Conservation (phyloP, 2,888 invertebrate genomes). For the Leptopterna dolabrata region DNA sequence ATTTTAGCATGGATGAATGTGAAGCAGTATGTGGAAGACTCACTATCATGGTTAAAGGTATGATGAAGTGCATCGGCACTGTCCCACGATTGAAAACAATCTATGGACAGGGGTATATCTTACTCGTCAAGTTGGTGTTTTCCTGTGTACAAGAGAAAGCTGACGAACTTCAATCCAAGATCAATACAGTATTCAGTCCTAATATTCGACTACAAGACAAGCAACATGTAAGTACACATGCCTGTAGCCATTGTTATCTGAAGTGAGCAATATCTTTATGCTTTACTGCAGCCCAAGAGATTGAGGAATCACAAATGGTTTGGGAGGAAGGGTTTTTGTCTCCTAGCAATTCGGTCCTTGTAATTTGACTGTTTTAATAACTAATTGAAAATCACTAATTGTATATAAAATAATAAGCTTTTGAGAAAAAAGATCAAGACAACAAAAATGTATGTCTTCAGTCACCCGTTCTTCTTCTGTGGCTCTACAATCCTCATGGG, state of each 20-base stretch:
- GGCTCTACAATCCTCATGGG: no score
- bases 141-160: not conserved
- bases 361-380: no score
- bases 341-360: no score
- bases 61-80: conserved; percentile 79
- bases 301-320: no score
- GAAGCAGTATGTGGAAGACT: conserved; percentile 82
- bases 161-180: not conserved
- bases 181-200: not conserved
- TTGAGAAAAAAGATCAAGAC: no score
- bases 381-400: no score
- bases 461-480: no score
- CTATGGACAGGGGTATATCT: conserved; percentile 77
- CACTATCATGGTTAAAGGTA: conserved; percentile 81
- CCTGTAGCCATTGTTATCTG: not conserved
- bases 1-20: conserved; percentile 85
- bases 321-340: no score
- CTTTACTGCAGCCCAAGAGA: no score
- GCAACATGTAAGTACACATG: conserved; percentile 20
- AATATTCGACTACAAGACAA: conserved; percentile 24
- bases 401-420: no score
- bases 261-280: no score
- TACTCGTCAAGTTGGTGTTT: conserved; percentile 68
- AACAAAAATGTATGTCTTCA: no score
- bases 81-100: conserved; percentile 78